phyloP scores from a whole-genome alignment of 2,113 vertebrate species.

The Thomomys bottae region DNA sequence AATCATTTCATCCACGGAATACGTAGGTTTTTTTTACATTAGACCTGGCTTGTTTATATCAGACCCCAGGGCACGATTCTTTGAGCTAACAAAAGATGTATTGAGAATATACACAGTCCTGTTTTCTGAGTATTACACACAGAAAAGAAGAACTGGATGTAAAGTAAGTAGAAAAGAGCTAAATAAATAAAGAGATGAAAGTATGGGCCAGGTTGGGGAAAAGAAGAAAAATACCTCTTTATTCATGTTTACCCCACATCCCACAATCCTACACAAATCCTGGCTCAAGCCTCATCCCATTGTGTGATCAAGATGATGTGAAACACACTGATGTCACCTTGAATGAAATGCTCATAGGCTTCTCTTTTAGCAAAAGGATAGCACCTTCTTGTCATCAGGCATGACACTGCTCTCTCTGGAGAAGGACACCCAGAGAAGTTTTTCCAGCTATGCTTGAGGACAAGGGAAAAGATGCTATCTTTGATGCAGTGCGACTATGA shows the following conservation, averaged over 20 bases:
- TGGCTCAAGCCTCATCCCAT: conserved; percentile 85
- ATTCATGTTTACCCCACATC: not conserved
- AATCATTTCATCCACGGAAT: too few relatives aligned
- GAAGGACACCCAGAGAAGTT: conserved; percentile 94
- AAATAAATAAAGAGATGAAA: not conserved
- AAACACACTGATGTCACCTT: conserved; percentile 91
- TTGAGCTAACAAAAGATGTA: conserved; percentile 91
- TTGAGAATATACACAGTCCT: conserved; percentile 92
- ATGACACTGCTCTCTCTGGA: conserved; percentile 93
- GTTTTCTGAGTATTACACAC: not conserved
- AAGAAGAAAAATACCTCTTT: not conserved
- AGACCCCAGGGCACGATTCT: conserved; percentile 90
- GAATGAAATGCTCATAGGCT: conserved; percentile 90
- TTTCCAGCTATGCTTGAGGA: conserved; percentile 94
- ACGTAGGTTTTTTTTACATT: conserved; percentile 87
- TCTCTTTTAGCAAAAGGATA: conserved; percentile 92
- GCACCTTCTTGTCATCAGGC: conserved; percentile 92
- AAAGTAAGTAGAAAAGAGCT: not conserved
- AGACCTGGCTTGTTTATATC: conserved; percentile 92
- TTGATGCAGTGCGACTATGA: conserved; percentile 90
- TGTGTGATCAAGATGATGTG: conserved; percentile 91
- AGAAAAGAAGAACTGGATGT: not conserved
- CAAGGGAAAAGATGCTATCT: conserved; percentile 94
- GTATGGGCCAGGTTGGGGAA: not conserved
- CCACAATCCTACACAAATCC: not conserved